Percentiles rank a stretch among this genome's conserved stretches.
These are phyloP conservation scores for Anas platyrhynchos DNA, from an alignment of 2,113 vertebrate genomes.

Conservation along the genomic window DNA sequence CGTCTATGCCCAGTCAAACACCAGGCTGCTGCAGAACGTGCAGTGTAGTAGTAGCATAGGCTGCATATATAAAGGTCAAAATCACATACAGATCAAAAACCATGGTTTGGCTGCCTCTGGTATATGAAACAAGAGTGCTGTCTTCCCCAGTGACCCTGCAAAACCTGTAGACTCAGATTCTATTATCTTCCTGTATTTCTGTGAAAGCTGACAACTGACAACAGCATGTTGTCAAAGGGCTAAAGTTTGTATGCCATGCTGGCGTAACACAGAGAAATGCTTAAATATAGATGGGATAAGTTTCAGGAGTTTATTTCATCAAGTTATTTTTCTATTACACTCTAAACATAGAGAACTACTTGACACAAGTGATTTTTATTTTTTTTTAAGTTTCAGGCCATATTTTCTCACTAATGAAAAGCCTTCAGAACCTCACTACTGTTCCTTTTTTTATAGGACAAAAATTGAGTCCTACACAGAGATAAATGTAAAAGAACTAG, in stretches of 20 bases:
- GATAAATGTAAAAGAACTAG: neutral
- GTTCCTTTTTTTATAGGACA: neutral
- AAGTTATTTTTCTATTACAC: neutral
- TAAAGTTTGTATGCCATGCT: neutral
- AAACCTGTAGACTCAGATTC: neutral
- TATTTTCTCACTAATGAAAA: neutral
- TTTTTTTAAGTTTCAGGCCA: neutral
- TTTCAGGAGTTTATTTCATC: neutral
- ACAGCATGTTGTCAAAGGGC: accelerated
- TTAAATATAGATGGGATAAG: neutral
- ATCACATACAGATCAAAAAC: accelerated
- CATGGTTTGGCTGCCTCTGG: neutral
- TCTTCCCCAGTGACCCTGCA: neutral
- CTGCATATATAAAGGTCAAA: neutral
- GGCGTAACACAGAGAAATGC: neutral
- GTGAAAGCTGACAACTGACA: neutral
- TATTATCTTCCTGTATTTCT: neutral
- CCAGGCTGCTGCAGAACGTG: neutral
- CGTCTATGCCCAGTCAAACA: neutral
- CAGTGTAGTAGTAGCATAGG: no score
- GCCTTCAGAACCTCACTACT: neutral
- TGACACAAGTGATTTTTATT: neutral
- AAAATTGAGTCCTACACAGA: neutral
- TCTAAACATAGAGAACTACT: neutral
- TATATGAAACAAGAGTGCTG: neutral